A percentile compares a stretch with the other conserved stretches of the same genome.
Conservation (phyloP, 2,797 vertebrate species). For the Hirundo rustica region DNA sequence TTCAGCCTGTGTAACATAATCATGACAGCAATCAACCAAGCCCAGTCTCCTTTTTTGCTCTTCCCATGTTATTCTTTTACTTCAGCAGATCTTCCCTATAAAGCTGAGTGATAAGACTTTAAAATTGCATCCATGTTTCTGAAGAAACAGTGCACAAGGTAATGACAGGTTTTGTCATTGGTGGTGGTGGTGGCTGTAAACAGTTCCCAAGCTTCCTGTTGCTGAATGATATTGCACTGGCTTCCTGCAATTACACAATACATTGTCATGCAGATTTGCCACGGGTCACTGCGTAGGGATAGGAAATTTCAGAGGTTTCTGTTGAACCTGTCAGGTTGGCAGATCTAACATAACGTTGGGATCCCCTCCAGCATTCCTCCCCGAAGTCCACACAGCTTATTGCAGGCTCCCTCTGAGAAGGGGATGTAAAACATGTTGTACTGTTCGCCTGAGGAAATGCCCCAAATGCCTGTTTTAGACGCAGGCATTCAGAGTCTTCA, state of each 20-base stretch:
- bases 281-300: constrained; percentile 65
- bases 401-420: constrained; percentile 60
- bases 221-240: constrained; percentile 6
- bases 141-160: constrained; percentile 21
- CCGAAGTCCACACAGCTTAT: constrained; percentile 54
- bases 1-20: constrained; percentile 42
- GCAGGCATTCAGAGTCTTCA: not conserved
- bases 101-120: constrained; percentile 49
- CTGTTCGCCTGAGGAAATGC: not conserved
- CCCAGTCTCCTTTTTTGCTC: constrained; percentile 4
- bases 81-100: constrained; percentile 27
- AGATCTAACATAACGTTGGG: constrained; percentile 55
- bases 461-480: not conserved
- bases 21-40: constrained; percentile 45
- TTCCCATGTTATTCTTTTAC: constrained; percentile 30
- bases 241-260: constrained; percentile 68
- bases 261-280: constrained; percentile 73
- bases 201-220: constrained; percentile 7
- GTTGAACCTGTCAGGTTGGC: constrained; percentile 68
- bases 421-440: not conserved
- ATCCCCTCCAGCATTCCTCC: constrained; percentile 69
- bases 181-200: constrained; percentile 4
- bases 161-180: constrained; percentile 38
- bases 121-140: constrained; percentile 19
- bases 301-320: constrained; percentile 71